Evolutionary conservation across 2,113 vertebrate genomes (phyloP), one percentile per base, ranked within the genome.

Genomic region (Apus apus): DNA sequence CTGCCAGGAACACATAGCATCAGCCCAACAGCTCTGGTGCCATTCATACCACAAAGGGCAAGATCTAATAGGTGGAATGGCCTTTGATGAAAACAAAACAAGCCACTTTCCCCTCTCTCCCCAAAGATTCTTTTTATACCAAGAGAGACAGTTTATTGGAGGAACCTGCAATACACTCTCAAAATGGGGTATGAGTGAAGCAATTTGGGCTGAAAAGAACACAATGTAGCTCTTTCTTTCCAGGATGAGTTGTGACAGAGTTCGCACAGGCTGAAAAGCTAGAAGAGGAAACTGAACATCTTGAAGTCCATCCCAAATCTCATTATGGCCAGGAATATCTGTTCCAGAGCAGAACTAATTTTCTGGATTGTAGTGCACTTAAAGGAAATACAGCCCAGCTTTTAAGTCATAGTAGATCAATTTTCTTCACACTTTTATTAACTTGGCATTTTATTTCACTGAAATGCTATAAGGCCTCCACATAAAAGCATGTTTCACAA

Each of bases 371-470:
- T 45, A 65, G 32, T 14, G 15, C 27, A 54, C 48, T 70, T 79
- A 65, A 62, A 85, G 46, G 85, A 89, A 77, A 82, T 20, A 68
- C 1, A 78, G 62, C 13, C 18, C 8, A 45, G 9, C 6, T 45
- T 79, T 93, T 90, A 12, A 65, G 43, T n/a, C 17, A 43, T 14
- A 58, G 58, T 6, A 73, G 58, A 76, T 90, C 60, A 9, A 51
- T 85, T 81, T 87, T 94, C 58, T 80, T 91, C 54, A 48, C 18
- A 56, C 12, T 68, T 91, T 50, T 72, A 94, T 91, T 90, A 87
- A 61, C 66, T 85, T 58, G 20, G 34, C n/a, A 76, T 88, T 97
- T 91, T 58, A 88, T 85, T 93, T 93, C 54, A 76, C 15, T 43
- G 62, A 85, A 82, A 83, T 36, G 21, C 25, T 65, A 45, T 10